Evolutionary conservation across 2,113 vertebrate species (phyloP).

Genomic region (Vulpes lagopus): DNA sequence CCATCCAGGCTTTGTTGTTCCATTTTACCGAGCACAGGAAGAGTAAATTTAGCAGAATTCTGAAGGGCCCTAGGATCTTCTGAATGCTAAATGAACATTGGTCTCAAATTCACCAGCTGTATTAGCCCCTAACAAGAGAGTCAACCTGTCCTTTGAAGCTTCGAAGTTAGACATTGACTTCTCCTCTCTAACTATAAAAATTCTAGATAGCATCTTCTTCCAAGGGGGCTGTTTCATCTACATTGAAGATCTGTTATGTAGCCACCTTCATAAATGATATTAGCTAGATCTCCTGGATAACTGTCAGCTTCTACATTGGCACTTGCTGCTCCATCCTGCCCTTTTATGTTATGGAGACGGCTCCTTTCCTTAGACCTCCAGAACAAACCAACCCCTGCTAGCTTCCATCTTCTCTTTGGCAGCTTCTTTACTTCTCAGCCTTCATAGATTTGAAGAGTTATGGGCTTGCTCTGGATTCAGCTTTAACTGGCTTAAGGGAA

Average conservation of each 20-base stretch:
- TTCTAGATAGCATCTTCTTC: neutral
- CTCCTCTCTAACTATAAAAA: neutral
- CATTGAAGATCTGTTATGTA: neutral
- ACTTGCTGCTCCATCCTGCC: neutral
- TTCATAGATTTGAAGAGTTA: neutral
- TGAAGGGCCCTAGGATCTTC: neutral
- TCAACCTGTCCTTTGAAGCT: neutral
- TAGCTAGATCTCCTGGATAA: neutral
- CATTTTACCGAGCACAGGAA: neutral
- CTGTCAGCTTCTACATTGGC: neutral
- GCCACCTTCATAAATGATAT: neutral
- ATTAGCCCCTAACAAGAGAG: neutral
- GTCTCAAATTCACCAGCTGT: neutral
- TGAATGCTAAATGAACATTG: neutral
- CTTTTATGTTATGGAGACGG: neutral
- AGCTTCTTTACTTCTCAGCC: neutral
- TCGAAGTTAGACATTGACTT: neutral
- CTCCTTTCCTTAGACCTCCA: neutral
- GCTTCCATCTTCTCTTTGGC: neutral
- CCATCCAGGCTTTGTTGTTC: neutral
- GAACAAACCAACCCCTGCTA: neutral
- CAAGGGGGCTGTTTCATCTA: neutral
- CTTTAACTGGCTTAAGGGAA: neutral
- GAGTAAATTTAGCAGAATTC: neutral
- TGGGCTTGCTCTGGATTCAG: neutral